Evolutionary conservation across 1,140 invertebrate species (phyloP).

Genomic region (Temnothorax longispinosus): DNA sequence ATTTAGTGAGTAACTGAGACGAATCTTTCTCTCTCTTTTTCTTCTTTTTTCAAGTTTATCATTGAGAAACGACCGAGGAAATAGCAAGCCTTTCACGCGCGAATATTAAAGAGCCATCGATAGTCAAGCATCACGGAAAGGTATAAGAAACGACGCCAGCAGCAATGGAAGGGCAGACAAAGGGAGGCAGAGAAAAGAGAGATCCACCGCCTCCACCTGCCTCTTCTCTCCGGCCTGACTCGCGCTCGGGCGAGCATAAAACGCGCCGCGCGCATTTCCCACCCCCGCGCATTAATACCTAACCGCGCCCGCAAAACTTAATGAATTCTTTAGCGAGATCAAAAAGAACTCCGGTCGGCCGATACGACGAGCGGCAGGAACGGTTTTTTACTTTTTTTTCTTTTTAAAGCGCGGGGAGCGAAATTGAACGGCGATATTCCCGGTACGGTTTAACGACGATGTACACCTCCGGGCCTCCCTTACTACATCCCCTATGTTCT

Average conservation of each 20-base stretch:
- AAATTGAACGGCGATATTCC: constrained; percentile 77
- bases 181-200: constrained; percentile 65
- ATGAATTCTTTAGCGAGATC: constrained; percentile 81
- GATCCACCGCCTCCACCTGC: constrained; percentile 69
- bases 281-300: constrained; percentile 80
- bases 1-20: constrained; percentile 22
- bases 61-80: constrained; percentile 20
- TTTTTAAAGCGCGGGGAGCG: constrained; percentile 67
- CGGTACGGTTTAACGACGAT: constrained; percentile 75
- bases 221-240: constrained; percentile 58
- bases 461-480: constrained; percentile 61
- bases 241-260: constrained; percentile 71
- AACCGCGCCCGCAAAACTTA: constrained; percentile 79
- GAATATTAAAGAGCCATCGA: constrained; percentile 71
- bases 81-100: constrained; percentile 17
- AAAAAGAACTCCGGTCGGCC: constrained; percentile 75
- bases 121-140: constrained; percentile 63
- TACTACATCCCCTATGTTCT: constrained; percentile 66
- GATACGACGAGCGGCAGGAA: constrained; percentile 61
- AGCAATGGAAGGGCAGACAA: constrained; percentile 62
- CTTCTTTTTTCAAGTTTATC: neutral
- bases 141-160: constrained; percentile 60
- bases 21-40: neutral
- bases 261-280: constrained; percentile 71
- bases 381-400: constrained; percentile 19